Percentiles rank a stretch among this genome's conserved stretches.
phyloP scores from a whole-genome alignment of 2,888 invertebrate genomes.

The Candidula unifasciata region DNA sequence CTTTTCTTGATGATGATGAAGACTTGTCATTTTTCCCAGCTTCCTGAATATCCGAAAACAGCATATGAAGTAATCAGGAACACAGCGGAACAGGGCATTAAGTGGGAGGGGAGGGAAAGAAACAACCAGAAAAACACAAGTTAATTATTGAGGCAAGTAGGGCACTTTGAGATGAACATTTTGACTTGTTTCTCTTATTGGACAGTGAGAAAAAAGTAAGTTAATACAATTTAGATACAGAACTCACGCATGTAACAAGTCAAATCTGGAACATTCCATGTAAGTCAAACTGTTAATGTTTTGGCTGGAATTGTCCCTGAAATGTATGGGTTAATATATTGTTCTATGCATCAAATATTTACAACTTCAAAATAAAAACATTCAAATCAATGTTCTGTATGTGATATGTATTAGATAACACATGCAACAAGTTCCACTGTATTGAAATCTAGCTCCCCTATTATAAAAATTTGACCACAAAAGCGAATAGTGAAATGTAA shows the following conservation, averaged over 20 bases:
- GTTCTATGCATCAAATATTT: background rate
- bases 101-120: slow-evolving; percentile 61
- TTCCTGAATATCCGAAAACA: slow-evolving; percentile 66
- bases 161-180: background rate
- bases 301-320: slow-evolving; percentile 1
- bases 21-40: slow-evolving; percentile 50
- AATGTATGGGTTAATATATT: slow-evolving; percentile 3
- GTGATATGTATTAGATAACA: no score
- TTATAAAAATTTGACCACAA: no score
- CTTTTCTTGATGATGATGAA: slow-evolving; percentile 53
- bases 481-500: no score
- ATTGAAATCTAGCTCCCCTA: no score
- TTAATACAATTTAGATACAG: background rate
- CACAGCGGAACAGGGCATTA: slow-evolving; percentile 61
- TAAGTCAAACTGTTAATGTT: background rate
- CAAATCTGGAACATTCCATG: background rate
- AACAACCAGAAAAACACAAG: slow-evolving; percentile 53
- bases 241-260: slow-evolving; percentile 16
- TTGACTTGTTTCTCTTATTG: background rate
- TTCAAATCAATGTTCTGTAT: no score
- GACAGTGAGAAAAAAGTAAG: background rate
- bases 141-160: slow-evolving; percentile 20
- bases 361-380: no score
- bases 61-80: slow-evolving; percentile 66
- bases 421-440: no score